Conservation (phyloP, 64 coral and sea anemone species). For the Pachyseris speciosa region DNA sequence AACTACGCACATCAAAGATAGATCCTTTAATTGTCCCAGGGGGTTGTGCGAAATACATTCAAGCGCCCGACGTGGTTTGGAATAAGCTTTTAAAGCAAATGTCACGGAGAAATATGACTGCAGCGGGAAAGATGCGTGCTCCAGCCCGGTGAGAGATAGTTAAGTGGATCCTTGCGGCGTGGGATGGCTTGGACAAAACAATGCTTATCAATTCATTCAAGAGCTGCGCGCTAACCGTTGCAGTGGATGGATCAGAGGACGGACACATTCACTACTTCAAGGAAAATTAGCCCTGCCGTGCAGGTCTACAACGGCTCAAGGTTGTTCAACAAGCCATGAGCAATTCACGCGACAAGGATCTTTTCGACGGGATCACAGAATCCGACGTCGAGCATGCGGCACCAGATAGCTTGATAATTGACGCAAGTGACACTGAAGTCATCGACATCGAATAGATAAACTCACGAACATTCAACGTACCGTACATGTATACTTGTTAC, state of each 20-base stretch:
- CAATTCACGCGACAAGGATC: constrained; percentile 31
- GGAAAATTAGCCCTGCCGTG: constrained; percentile 74
- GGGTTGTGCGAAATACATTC: too few relatives aligned
- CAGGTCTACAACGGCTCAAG: constrained; percentile 69
- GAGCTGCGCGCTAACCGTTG: constrained; percentile 73
- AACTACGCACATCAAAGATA: too few relatives aligned
- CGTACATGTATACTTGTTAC: constrained; percentile 12
- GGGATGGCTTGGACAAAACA: constrained; percentile 79
- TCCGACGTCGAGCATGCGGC: constrained; percentile 55
- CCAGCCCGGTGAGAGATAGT: constrained; percentile 73
- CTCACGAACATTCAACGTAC: constrained; percentile 4
- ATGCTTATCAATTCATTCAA: constrained; percentile 78
- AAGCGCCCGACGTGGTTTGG: too few relatives aligned
- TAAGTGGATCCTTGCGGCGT: constrained; percentile 61
- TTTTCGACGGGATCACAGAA: constrained; percentile 43
- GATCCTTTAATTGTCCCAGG: too few relatives aligned
- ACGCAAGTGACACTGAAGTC: constrained; percentile 63
- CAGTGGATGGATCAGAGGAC: constrained; percentile 61
- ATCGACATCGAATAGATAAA: constrained; percentile 43
- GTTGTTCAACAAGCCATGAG: constrained; percentile 67
- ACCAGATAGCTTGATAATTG: constrained; percentile 71
- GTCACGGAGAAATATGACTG: too few relatives aligned
- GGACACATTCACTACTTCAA: constrained; percentile 81
- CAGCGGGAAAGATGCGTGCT: constrained; percentile 83
- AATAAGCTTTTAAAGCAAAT: too few relatives aligned